phyloP scores from a whole-genome alignment of 1,140 invertebrate species.

The Drosophila bocqueti region DNA sequence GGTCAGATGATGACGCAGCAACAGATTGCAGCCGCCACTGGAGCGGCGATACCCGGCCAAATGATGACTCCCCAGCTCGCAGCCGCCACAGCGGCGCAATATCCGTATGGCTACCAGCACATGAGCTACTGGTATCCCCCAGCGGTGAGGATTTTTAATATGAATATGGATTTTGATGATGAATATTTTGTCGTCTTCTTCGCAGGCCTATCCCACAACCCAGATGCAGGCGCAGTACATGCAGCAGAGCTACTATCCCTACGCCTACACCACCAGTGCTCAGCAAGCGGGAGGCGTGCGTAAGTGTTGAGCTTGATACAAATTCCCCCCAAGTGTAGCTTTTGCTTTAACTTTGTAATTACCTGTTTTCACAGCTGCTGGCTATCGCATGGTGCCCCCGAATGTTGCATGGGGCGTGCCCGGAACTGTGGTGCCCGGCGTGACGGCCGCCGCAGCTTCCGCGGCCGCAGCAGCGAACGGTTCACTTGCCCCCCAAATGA shows the following conservation, averaged over 20 bases:
- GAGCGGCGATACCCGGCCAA: slow-evolving; percentile 75
- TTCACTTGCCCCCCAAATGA: slow-evolving; percentile 87
- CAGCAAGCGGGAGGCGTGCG: slow-evolving; percentile 83
- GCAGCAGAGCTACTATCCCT: slow-evolving; percentile 87
- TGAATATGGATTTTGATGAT: no score
- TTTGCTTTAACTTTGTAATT: slow-evolving; percentile 37
- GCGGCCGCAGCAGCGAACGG: slow-evolving; percentile 86
- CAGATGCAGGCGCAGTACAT: slow-evolving; percentile 89
- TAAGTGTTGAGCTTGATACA: slow-evolving; percentile 35
- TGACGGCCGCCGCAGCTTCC: slow-evolving; percentile 85
- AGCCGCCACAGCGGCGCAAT: slow-evolving; percentile 86
- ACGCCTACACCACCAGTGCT: slow-evolving; percentile 84
- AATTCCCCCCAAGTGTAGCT: background rate
- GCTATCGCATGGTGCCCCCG: slow-evolving; percentile 85
- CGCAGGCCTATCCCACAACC: slow-evolving; percentile 84
- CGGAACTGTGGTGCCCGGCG: slow-evolving; percentile 86
- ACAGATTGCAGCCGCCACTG: slow-evolving; percentile 76
- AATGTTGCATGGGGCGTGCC: slow-evolving; percentile 87
- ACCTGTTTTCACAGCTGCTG: slow-evolving; percentile 68
- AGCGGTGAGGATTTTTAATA: slow-evolving; percentile 63
- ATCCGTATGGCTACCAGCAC: slow-evolving; percentile 90
- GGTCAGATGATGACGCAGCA: slow-evolving; percentile 80
- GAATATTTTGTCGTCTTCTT: background rate
- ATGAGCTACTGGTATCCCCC: slow-evolving; percentile 93
- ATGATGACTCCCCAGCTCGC: slow-evolving; percentile 78